phyloP scores from a whole-genome alignment of 2,888 invertebrate species.

The Drosophila phalerata region DNA sequence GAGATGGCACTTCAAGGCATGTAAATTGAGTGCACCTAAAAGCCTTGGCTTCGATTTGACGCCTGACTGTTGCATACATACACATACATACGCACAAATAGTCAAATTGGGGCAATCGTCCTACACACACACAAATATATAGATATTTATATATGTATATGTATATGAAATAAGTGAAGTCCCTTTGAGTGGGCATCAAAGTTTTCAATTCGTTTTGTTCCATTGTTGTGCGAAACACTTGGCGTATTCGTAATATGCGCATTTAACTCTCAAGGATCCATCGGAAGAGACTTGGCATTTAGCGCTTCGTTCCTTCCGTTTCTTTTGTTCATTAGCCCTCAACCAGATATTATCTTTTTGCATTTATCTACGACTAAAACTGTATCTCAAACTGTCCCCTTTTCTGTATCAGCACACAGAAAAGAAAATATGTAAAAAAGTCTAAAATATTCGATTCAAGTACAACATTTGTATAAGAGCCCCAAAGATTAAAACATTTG shows the following conservation, averaged over 20 bases:
- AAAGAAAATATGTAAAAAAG: background rate
- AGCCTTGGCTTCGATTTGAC: constrained; percentile 60
- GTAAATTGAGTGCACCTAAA: constrained; percentile 49
- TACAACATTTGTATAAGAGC: background rate
- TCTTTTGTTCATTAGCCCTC: constrained; percentile 18
- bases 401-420: background rate
- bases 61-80: constrained; percentile 42
- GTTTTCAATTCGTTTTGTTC: constrained; percentile 25
- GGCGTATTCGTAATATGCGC: constrained; percentile 50
- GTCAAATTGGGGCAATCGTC: constrained; percentile 39
- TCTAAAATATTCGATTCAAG: background rate
- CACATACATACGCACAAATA: constrained; percentile 1
- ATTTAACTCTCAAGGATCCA: constrained; percentile 36
- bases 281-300: constrained; percentile 19
- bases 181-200: constrained; percentile 24
- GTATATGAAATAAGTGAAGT: constrained; percentile 5
- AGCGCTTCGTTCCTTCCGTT: background rate
- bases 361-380: background rate
- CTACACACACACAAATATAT: constrained; percentile 6
- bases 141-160: background rate
- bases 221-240: constrained; percentile 34
- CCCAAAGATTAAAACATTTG: too few relatives aligned
- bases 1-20: constrained; percentile 41
- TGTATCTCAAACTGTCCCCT: too few relatives aligned
- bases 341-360: background rate